phyloP scores from a whole-genome alignment of 2,113 vertebrate species.

The Thymallus thymallus region DNA sequence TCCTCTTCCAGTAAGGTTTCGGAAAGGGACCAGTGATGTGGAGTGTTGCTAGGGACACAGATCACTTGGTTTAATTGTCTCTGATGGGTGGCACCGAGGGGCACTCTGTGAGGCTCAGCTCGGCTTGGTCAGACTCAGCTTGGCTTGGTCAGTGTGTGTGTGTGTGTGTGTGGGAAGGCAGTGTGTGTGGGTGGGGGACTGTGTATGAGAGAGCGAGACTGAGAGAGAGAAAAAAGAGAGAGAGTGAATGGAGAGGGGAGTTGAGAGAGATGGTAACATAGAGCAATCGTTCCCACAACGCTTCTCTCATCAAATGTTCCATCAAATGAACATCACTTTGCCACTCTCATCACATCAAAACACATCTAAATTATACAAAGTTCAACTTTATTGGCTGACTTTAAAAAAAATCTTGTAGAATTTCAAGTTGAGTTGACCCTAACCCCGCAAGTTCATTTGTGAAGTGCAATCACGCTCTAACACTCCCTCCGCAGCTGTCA shows the following conservation, averaged over 20 bases:
- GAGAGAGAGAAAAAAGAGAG: background rate
- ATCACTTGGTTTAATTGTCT: conserved; percentile 67
- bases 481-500: conserved; percentile 44
- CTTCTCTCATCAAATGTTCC: conserved; percentile 41
- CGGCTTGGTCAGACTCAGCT: conserved; percentile 27
- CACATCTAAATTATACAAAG: conserved; percentile 53
- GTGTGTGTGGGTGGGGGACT: background rate
- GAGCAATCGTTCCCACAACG: conserved; percentile 19
- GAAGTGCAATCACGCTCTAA: conserved; percentile 42
- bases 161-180: background rate
- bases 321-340: conserved; percentile 28
- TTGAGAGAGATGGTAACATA: background rate
- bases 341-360: conserved; percentile 51
- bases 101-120: conserved; percentile 12
- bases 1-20: conserved; percentile 12
- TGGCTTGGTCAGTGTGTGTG: conserved; percentile 39
- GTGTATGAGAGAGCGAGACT: background rate
- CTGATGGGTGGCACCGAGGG: conserved; percentile 50
- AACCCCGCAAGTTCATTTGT: conserved; percentile 55
- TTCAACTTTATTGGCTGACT: conserved; percentile 48
- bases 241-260: background rate
- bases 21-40: conserved; percentile 46
- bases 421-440: conserved; percentile 49
- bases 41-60: conserved; percentile 55
- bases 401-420: conserved; percentile 47